Evolutionary conservation across 2,888 invertebrate genomes (phyloP).

Genomic region (Apoda limacodes): DNA sequence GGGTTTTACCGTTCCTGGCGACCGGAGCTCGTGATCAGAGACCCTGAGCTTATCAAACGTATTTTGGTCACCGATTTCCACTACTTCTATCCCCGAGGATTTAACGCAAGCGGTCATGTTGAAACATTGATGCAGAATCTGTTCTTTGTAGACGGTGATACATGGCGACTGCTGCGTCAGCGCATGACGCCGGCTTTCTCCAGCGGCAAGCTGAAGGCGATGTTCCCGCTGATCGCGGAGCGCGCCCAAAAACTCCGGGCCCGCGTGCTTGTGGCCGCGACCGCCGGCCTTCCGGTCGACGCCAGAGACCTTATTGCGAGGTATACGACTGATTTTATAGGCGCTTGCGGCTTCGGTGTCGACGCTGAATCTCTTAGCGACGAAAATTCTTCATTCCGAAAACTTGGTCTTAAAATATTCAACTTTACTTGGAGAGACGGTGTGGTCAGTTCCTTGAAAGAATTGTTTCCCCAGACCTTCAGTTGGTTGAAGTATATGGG

Average conservation of each 20-base stretch:
- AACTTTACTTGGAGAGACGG: conserved; percentile 13
- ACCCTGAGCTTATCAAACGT: conserved; percentile 33
- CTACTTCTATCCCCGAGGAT: conserved; percentile 31
- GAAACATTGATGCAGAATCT: conserved; percentile 38
- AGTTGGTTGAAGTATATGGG: conserved; percentile 27
- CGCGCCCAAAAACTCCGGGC: too few species aligned
- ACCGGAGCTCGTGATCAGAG: conserved; percentile 32
- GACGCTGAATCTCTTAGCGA: conserved; percentile 38
- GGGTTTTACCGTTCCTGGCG: conserved; percentile 32
- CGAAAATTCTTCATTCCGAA: conserved; percentile 36
- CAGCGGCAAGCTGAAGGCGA: too few species aligned
- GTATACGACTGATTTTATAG: conserved; percentile 37
- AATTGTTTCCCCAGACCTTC: conserved; percentile 31
- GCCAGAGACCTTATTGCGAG: conserved; percentile 17
- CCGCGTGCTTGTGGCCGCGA: conserved; percentile 46
- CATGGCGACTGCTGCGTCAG: too few species aligned
- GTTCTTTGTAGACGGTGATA: conserved; percentile 43
- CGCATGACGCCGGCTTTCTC: conserved; percentile 38
- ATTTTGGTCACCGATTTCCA: conserved; percentile 32
- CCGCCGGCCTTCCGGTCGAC: too few species aligned
- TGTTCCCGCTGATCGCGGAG: conserved; percentile 42
- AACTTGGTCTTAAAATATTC: conserved; percentile 34
- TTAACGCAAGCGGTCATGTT: conserved; percentile 28
- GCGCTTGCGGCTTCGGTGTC: conserved; percentile 42
- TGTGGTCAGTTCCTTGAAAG: conserved; percentile 24